These are phyloP conservation scores for Sclerodermus sp. DNA, from an alignment of 2,888 invertebrate species.

Conservation along the genomic window DNA sequence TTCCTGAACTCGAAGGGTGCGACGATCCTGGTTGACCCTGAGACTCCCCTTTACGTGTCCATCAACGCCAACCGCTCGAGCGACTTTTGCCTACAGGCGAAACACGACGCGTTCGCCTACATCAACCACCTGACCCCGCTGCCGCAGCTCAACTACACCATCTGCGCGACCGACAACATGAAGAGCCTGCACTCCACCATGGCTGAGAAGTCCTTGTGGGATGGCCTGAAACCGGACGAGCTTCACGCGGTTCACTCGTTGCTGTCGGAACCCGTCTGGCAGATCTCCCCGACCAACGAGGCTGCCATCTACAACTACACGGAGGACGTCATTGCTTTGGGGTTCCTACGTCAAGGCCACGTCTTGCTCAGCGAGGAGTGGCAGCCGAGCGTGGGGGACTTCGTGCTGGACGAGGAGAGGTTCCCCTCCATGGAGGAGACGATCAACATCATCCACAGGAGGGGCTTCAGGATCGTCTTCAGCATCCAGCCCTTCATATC, in stretches of 20 bases:
- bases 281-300: constrained; percentile 73
- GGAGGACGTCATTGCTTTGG: constrained; percentile 77
- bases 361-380: constrained; percentile 80
- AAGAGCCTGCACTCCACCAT: constrained; percentile 75
- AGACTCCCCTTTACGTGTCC: constrained; percentile 78
- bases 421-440: constrained; percentile 79
- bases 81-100: constrained; percentile 75
- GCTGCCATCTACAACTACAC: constrained; percentile 78
- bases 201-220: constrained; percentile 81
- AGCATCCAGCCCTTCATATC: constrained; percentile 90
- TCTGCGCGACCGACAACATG: constrained; percentile 81
- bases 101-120: constrained; percentile 78
- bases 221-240: constrained; percentile 78
- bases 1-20: constrained; percentile 86
- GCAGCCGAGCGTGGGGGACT: constrained; percentile 84
- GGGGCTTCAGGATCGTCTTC: constrained; percentile 85
- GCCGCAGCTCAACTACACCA: constrained; percentile 79
- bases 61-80: constrained; percentile 64
- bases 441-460: constrained; percentile 76
- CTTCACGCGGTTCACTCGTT: constrained; percentile 73
- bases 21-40: constrained; percentile 75
- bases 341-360: constrained; percentile 77
- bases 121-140: constrained; percentile 69
- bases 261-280: constrained; percentile 85
- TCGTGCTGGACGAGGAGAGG: constrained; percentile 74